Evolutionary conservation across 2,797 vertebrate species (phyloP).

Genomic region (Cryptoblepharus egeriae): DNA sequence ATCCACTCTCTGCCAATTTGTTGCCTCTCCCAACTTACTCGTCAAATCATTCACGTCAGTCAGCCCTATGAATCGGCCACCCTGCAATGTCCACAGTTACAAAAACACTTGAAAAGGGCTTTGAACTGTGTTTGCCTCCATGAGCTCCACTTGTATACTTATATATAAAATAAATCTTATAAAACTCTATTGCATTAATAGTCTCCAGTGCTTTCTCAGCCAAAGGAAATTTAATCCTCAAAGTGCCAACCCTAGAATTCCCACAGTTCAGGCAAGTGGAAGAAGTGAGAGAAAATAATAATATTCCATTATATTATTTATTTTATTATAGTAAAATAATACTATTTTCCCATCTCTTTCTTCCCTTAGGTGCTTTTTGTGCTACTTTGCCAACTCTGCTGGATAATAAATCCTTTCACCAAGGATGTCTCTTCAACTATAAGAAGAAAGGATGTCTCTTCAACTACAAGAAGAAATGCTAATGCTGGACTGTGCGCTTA

Average conservation of each 20-base stretch:
- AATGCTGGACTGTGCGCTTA: neutral
- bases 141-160: neutral
- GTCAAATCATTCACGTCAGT: too few relatives aligned
- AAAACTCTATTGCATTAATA: neutral
- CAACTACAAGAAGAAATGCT: slow-evolving; percentile 8
- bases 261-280: neutral
- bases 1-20: too few relatives aligned
- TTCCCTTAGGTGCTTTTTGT: neutral
- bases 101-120: too few relatives aligned
- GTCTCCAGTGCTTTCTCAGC: neutral
- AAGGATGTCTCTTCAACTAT: neutral
- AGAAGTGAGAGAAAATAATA: too few relatives aligned
- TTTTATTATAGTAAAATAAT: too few relatives aligned
- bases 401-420: neutral
- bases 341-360: neutral
- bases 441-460: neutral
- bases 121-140: neutral
- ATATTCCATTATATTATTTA: too few relatives aligned
- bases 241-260: neutral
- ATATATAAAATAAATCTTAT: neutral
- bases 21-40: too few relatives aligned
- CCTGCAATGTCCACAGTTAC: too few relatives aligned
- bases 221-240: neutral
- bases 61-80: too few relatives aligned
- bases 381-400: neutral